Conservation (phyloP, 2,113 vertebrate species). For the Castor canadensis region DNA sequence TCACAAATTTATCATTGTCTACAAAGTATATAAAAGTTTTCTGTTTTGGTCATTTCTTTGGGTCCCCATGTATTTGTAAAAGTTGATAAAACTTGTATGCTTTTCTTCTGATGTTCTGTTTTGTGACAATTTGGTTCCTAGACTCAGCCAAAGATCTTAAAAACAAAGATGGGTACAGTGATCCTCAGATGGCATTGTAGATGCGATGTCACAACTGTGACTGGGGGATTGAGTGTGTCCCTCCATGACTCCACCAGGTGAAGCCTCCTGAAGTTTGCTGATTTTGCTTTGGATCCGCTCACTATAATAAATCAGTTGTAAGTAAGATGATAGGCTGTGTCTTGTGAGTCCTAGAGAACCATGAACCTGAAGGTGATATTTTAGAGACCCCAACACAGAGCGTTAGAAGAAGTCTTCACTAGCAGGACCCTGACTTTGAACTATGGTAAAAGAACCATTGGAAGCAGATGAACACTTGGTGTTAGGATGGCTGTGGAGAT, state of each 20-base stretch:
- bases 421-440: background rate
- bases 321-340: background rate
- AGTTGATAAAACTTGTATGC: background rate
- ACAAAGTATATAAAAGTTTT: background rate
- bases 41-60: background rate
- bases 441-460: background rate
- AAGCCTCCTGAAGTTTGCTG: background rate
- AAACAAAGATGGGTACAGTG: background rate
- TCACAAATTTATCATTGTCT: background rate
- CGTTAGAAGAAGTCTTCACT: background rate
- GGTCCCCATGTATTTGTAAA: background rate
- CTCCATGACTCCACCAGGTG: background rate
- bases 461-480: background rate
- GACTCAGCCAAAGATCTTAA: background rate
- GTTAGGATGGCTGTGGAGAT: background rate
- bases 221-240: background rate
- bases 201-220: background rate
- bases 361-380: background rate
- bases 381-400: background rate
- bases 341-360: background rate
- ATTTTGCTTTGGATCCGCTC: background rate
- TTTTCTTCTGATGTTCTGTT: background rate
- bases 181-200: background rate
- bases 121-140: too few species aligned
- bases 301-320: background rate